phyloP scores from a whole-genome alignment of 1,140 invertebrate species.

The Anagrus nilaparvatae region DNA sequence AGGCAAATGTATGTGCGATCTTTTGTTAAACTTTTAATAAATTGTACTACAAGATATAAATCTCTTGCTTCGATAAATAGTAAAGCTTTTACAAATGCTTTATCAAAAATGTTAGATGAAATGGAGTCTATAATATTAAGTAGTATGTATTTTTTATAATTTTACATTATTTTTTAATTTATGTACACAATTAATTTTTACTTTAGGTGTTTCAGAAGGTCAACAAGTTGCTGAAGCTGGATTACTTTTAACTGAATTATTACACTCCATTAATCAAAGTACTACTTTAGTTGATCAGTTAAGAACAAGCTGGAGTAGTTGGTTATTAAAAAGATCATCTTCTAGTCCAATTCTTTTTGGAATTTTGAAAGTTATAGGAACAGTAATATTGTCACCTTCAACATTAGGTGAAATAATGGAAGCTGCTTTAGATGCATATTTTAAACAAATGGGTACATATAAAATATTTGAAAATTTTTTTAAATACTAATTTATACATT shows the following conservation, averaged over 20 bases:
- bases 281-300: slow-evolving; percentile 31
- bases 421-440: slow-evolving; percentile 41
- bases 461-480: neutral
- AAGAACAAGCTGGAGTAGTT: slow-evolving; percentile 32
- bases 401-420: slow-evolving; percentile 42
- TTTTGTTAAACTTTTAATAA: slow-evolving; percentile 48
- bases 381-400: slow-evolving; percentile 36
- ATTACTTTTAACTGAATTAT: slow-evolving; percentile 40
- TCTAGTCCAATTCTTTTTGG: slow-evolving; percentile 40
- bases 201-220: slow-evolving; percentile 38
- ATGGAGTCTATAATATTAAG: slow-evolving; percentile 46
- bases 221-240: slow-evolving; percentile 44
- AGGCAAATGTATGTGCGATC: slow-evolving; percentile 51
- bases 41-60: slow-evolving; percentile 47
- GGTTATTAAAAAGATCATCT: slow-evolving; percentile 38
- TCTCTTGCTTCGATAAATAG: slow-evolving; percentile 40
- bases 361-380: slow-evolving; percentile 37
- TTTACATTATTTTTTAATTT: slow-evolving; percentile 8
- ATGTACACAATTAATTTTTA: neutral
- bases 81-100: slow-evolving; percentile 43
- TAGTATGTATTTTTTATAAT: slow-evolving; percentile 36
- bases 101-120: slow-evolving; percentile 49
- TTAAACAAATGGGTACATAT: slow-evolving; percentile 36
- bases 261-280: slow-evolving; percentile 41
- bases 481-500: neutral